These are phyloP conservation scores for Ophthalmolycus amberensis DNA, from an alignment of 2,113 vertebrate genomes.

Conservation along the genomic window DNA sequence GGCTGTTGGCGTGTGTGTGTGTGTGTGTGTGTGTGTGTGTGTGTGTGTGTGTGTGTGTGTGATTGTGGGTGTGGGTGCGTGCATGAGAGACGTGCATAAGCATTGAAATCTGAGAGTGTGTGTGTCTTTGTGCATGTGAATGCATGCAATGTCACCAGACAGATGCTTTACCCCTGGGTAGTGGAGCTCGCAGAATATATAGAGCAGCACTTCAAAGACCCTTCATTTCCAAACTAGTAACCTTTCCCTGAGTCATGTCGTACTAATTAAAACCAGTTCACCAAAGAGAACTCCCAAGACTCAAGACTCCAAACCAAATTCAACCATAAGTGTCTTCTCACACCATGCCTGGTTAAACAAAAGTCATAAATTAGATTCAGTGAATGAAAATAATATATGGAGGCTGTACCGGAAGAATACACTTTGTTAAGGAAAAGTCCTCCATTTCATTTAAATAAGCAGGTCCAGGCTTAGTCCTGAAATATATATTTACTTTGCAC, in stretches of 20 bases:
- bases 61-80: conserved; percentile 35
- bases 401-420: conserved; percentile 16
- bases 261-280: conserved; percentile 76
- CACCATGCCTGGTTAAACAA: conserved; percentile 58
- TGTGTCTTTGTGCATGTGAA: conserved; percentile 52
- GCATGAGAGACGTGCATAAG: conserved; percentile 33
- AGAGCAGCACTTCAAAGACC: conserved; percentile 81
- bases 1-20: conserved; percentile 43
- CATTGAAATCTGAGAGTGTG: conserved; percentile 28
- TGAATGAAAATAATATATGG: conserved; percentile 59
- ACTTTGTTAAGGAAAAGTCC: conserved; percentile 35
- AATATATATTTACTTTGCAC: conserved; percentile 30
- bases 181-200: conserved; percentile 72
- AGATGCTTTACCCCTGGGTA: conserved; percentile 71
- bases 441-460: conserved; percentile 34
- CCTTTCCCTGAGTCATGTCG: conserved; percentile 71
- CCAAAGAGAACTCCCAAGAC: conserved; percentile 54
- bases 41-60: conserved; percentile 17
- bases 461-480: conserved; percentile 8
- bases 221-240: conserved; percentile 82
- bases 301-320: conserved; percentile 57
- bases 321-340: conserved; percentile 58
- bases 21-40: conserved; percentile 22
- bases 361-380: conserved; percentile 69
- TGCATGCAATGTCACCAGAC: conserved; percentile 70